Conservation (phyloP, 1,140 invertebrate genomes). For the Macrocentrus cingulum region DNA sequence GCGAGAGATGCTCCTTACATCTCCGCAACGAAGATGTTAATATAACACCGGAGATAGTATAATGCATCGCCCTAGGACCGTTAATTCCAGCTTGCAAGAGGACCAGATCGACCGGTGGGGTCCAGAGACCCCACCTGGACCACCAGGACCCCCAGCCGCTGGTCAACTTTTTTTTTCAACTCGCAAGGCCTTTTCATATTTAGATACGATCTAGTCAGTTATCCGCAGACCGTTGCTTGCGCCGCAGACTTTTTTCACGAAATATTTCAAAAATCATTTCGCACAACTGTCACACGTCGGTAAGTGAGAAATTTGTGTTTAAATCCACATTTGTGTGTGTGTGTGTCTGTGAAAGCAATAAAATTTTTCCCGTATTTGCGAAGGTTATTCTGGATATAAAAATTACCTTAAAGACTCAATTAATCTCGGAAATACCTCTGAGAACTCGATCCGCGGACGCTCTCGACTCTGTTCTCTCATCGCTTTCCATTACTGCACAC, state of each 20-base stretch:
- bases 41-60: no score
- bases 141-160: constrained; percentile 52
- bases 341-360: not conserved
- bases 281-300: no score
- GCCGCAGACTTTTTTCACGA: no score
- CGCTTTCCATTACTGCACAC: not conserved
- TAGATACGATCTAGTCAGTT: constrained; percentile 33
- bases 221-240: no score
- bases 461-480: not conserved
- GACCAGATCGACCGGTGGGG: constrained; percentile 48
- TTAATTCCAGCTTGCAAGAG: constrained; percentile 40
- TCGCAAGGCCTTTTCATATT: constrained; percentile 46
- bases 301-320: no score
- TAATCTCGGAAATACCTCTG: constrained; percentile 19
- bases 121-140: constrained; percentile 56
- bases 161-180: constrained; percentile 45
- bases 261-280: no score
- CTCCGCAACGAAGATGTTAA: no score
- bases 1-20: constrained; percentile 4
- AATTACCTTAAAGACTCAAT: constrained; percentile 19
- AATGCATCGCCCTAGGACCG: constrained; percentile 11
- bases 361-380: no score
- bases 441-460: constrained; percentile 18
- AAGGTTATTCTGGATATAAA: not conserved
- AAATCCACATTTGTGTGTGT: not conserved